A percentile compares a stretch with the other conserved stretches of the same genome.
Evolutionary conservation across 2,888 invertebrate genomes (phyloP).

Genomic region (Drosophila suboccidentalis): DNA sequence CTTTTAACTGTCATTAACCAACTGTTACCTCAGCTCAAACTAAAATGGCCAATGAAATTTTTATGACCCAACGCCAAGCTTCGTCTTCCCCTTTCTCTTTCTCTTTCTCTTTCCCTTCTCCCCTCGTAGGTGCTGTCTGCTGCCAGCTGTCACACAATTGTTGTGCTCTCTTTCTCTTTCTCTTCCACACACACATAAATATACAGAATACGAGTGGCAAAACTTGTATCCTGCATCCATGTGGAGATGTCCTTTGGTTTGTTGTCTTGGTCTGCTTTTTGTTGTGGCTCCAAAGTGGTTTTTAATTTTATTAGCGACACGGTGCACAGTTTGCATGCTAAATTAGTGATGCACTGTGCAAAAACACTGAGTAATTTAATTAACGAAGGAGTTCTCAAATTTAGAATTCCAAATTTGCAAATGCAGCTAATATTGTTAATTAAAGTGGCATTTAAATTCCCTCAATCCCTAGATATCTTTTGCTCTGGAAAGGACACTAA

Average conservation of each 20-base stretch:
- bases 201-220: constrained; percentile 17
- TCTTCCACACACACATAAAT: constrained; percentile 7
- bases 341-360: constrained; percentile 64
- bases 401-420: neutral
- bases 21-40: constrained; percentile 66
- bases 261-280: constrained; percentile 22
- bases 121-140: constrained; percentile 29
- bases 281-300: constrained; percentile 73
- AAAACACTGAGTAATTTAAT: constrained; percentile 46
- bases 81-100: constrained; percentile 11
- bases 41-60: constrained; percentile 79
- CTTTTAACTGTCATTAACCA: constrained; percentile 79
- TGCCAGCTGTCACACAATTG: constrained; percentile 52
- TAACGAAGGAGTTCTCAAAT: neutral
- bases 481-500: neutral
- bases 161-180: constrained; percentile 4
- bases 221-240: constrained; percentile 45
- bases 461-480: neutral
- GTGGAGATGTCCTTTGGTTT: constrained; percentile 37
- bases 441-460: neutral
- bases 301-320: constrained; percentile 78
- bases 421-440: too few species aligned
- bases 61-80: constrained; percentile 60
- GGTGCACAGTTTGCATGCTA: constrained; percentile 63
- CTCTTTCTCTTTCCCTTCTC: neutral